These are phyloP conservation scores for Pogonomyrmex barbatus DNA, from an alignment of 1,140 invertebrate species.

Conservation along the genomic window DNA sequence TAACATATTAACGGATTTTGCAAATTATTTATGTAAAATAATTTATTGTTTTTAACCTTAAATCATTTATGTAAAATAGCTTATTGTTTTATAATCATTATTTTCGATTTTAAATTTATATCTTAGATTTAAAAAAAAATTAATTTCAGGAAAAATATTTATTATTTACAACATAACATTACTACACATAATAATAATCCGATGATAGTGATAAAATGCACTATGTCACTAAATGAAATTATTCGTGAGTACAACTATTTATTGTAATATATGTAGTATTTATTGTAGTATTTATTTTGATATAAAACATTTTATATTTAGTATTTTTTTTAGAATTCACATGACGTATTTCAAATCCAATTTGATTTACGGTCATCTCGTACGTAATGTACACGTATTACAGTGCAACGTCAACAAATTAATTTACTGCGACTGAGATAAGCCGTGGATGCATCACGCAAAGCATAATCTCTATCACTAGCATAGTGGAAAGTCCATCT, in stretches of 20 bases:
- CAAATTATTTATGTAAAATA: background rate
- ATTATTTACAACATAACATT: background rate
- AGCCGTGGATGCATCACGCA: conserved; percentile 41
- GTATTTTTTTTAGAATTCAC: background rate
- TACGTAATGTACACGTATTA: conserved; percentile 32
- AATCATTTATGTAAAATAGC: no score
- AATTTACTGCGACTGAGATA: conserved; percentile 57
- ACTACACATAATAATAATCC: background rate
- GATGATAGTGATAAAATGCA: background rate
- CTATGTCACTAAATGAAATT: background rate
- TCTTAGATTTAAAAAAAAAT: background rate
- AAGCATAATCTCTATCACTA: conserved; percentile 42
- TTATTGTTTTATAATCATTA: no score
- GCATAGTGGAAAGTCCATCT: background rate
- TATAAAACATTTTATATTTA: background rate
- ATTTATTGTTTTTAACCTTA: no score
- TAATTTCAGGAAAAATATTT: conserved; percentile 7
- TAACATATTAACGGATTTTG: background rate
- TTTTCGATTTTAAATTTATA: no score
- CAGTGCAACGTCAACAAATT: conserved; percentile 47
- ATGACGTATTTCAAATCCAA: conserved; percentile 49
- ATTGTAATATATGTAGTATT: background rate
- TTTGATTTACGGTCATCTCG: conserved; percentile 37
- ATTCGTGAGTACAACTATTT: background rate
- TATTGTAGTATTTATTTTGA: background rate